A percentile compares a stretch with the other conserved stretches of the same genome.
Evolutionary conservation across 2,797 vertebrate species (phyloP).

Genomic region (Lacerta viridis): DNA sequence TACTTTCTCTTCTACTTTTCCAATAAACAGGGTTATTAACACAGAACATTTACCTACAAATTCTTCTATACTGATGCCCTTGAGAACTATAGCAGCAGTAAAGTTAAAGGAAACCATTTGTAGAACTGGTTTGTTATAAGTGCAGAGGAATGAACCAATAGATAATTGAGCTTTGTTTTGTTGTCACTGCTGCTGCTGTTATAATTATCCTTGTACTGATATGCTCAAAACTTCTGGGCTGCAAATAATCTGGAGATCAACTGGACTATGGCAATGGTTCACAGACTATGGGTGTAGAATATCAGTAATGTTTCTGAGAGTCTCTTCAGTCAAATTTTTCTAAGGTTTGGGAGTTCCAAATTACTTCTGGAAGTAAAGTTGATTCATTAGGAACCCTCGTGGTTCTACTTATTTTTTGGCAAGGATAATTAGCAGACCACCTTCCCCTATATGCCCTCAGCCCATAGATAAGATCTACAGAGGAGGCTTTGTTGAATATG

Average conservation of each 20-base stretch:
- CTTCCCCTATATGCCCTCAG: too few relatives aligned
- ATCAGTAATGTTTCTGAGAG: background rate
- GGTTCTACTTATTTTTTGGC: background rate
- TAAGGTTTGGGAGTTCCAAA: background rate
- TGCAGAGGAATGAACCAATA: background rate
- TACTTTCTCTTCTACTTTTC: constrained; percentile 57
- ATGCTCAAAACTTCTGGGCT: background rate
- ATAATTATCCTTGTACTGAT: background rate
- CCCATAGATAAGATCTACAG: too few relatives aligned
- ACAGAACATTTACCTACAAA: background rate
- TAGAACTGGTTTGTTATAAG: background rate
- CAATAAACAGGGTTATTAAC: constrained; percentile 47
- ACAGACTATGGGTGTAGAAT: background rate
- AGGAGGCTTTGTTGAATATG: too few relatives aligned
- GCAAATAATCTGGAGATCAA: background rate
- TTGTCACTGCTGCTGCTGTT: background rate
- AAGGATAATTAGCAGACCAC: too few relatives aligned
- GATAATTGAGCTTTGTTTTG: background rate
- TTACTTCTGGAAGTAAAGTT: background rate
- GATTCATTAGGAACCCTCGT: background rate
- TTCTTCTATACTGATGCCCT: background rate
- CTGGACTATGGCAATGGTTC: background rate
- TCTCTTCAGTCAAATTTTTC: background rate
- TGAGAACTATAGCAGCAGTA: background rate
- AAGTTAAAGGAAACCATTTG: background rate